Percentiles rank a stretch among this genome's conserved stretches.
These are phyloP conservation scores for Columba livia DNA, from an alignment of 2,113 vertebrate genomes.

Conservation along the genomic window DNA sequence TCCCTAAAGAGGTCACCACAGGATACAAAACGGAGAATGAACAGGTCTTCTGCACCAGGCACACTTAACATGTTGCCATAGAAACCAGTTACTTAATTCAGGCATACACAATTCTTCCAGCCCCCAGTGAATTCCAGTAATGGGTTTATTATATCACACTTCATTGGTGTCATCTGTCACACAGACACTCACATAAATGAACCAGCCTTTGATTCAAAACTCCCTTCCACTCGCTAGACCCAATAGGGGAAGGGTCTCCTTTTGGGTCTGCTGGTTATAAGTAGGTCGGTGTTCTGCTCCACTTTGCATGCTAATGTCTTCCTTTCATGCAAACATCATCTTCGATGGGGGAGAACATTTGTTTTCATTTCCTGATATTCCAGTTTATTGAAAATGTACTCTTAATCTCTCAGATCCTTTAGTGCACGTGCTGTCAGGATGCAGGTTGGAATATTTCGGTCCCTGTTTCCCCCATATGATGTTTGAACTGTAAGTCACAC, in stretches of 20 bases:
- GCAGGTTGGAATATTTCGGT: neutral
- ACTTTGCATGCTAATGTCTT: constrained; percentile 15
- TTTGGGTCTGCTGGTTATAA: neutral
- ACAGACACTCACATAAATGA: constrained; percentile 48
- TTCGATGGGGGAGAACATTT: constrained; percentile 8
- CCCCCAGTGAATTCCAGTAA: constrained; percentile 70
- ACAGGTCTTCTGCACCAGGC: constrained; percentile 53
- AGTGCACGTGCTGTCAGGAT: neutral
- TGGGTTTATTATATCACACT: constrained; percentile 71
- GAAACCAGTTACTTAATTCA: constrained; percentile 67
- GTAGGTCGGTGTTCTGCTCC: neutral
- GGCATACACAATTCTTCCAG: constrained; percentile 55
- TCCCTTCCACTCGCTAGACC: neutral
- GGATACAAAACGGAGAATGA: constrained; percentile 17
- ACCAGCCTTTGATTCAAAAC: constrained; percentile 33
- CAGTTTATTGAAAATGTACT: constrained; percentile 43
- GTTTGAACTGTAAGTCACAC: neutral
- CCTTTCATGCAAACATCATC: neutral
- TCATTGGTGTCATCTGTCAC: constrained; percentile 70
- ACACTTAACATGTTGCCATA: constrained; percentile 62
- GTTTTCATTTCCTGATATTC: constrained; percentile 39
- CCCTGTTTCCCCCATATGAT: neutral
- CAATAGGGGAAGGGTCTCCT: neutral
- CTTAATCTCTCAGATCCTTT: constrained; percentile 11
- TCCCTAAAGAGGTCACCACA: constrained; percentile 59